Conservation (phyloP, 2,113 vertebrate species). For the Clinocottus analis region DNA sequence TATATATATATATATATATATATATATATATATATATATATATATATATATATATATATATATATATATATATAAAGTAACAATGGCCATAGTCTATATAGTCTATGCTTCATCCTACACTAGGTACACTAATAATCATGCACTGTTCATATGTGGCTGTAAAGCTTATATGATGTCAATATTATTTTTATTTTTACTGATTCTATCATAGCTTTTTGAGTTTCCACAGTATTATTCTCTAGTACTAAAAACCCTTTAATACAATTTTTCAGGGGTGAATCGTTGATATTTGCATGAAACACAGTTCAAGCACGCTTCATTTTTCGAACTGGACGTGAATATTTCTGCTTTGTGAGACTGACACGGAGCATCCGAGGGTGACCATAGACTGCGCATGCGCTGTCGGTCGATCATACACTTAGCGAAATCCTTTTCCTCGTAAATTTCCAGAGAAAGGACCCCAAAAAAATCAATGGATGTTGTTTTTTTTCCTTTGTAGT, state of each 20-base stretch:
- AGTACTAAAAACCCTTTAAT: not conserved
- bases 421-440: constrained; percentile 63
- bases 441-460: constrained; percentile 55
- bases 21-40: not conserved
- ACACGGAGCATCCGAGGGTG: constrained; percentile 21
- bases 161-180: not conserved
- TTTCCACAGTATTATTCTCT: not conserved
- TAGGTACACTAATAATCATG: not conserved
- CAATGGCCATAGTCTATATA: not conserved
- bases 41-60: not conserved
- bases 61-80: not conserved
- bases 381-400: constrained; percentile 71
- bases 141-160: not conserved
- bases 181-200: not conserved
- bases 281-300: not conserved
- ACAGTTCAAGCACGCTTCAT: not conserved
- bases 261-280: not conserved
- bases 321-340: not conserved
- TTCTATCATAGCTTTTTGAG: not conserved
- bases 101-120: not conserved
- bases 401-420: constrained; percentile 3
- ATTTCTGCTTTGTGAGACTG: not conserved
- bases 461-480: constrained; percentile 46
- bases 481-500: not conserved
- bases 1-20: not conserved